Evolutionary conservation across 2,797 vertebrate species (phyloP), one percentile per base, ranked within the genome.

Genomic region (Natrix natrix): DNA sequence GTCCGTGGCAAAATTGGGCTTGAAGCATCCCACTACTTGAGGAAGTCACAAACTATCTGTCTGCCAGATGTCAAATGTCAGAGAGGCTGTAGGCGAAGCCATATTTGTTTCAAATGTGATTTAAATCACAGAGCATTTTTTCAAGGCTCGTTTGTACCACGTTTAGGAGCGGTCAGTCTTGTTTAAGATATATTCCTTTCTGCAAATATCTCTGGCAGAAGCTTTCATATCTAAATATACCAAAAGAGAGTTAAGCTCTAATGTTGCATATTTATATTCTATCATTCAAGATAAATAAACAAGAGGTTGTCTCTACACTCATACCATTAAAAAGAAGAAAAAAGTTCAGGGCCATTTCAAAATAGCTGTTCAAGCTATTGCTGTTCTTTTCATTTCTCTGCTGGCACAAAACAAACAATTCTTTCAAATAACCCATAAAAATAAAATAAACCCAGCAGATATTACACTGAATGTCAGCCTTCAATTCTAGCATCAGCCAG

Each of bases 321-420:
- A 48, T 11, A 43, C 66, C n/a, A 59, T 86, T 91, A 48, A 83
- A 83, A 48, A 48, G 74, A 22, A 0, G 0, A 10, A 20, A 92
- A 87, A 83, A 88, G 8, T 54, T 86, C 83, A 22, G 48, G 32
- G 37, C 57, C 91, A 54, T 92, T 96, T 97, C 92, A 93, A 95
- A 94, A 92, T 37, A 37, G 32, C 43, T 24, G 92, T 86, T 17
- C 91, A 94, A 90, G 32, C 91, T 1, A 86, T 48, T 1, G 8
- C 69, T 96, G 95, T 94, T 89, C 56, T 90, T 95, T 96, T 93
- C 89, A 96, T 93, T 91, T 5, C 93, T 93, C 92, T n/a, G n/a
- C 48, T 89, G 94, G 87, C 94, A 96, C 57, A 26, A 32, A 28
- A 52, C 54, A 95, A 93, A 94, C 92, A 90, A 87, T 55, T 43